Evolutionary conservation across 2,888 invertebrate genomes (phyloP), one percentile per base, ranked within the genome.

Genomic region (Mermis nigrescens): DNA sequence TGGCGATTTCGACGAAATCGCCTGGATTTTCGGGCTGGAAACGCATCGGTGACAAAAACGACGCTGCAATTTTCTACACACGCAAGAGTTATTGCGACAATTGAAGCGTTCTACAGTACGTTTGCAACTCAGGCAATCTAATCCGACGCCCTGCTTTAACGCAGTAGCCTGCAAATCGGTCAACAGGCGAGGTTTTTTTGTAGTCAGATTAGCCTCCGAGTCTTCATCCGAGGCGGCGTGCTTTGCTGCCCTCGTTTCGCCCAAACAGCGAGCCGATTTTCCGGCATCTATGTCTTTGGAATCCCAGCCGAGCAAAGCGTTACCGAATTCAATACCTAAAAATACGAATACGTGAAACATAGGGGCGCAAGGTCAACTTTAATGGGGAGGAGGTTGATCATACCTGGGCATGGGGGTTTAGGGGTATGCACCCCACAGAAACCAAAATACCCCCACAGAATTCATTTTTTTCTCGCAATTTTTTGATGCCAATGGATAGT

Each of bases 221-320:
- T 38, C 38, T 7, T 38, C 38, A n/a, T n/a, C n/a, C n/a, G n/a
- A n/a, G n/a, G n/a, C n/a, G 19, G 19, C 19, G 38, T 38, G 38
- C 12, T 19, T 7, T 38, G 7, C 19, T 19, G 19, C 19, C 19
- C 38, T 7, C 19, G 38, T 38, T n/a, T n/a, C n/a, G n/a, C n/a
- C n/a, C n/a, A n/a, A n/a, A n/a, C n/a, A n/a, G n/a, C n/a, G n/a
- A n/a, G n/a, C n/a, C n/a, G n/a, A n/a, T n/a, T n/a, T n/a, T n/a
- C n/a, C n/a, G 7, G 38, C 7, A 12, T 12, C 19, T 7, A 38
- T 12, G 19, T 38, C 38, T 31, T 60, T 57, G 55, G 62, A 65
- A 52, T 64, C 59, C 66, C 66, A 67, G 19, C 67, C 67, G 57
- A 59, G 64, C 27, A 59, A 56, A 1, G 61, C 57, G 60, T 64